phyloP scores from a whole-genome alignment of 2,113 vertebrate genomes.

The Nothocercus nigrocapillus region DNA sequence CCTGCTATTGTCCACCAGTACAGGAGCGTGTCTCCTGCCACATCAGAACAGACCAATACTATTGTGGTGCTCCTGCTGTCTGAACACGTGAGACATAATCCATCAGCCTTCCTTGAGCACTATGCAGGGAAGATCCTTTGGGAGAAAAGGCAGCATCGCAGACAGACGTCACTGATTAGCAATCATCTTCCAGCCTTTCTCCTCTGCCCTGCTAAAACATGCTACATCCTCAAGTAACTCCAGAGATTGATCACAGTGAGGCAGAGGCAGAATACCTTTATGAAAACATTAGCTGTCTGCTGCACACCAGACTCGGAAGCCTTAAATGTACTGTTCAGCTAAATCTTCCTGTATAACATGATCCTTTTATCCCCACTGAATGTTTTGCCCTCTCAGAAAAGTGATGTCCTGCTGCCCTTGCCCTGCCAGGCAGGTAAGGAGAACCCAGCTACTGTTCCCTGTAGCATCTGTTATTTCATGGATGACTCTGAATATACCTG shows the following conservation, averaged over 20 bases:
- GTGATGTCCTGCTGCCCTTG: neutral
- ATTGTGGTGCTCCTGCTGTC: neutral
- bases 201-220: neutral
- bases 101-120: neutral
- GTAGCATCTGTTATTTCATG: neutral
- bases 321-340: neutral
- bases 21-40: neutral
- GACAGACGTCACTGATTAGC: neutral
- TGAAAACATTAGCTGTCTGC: neutral
- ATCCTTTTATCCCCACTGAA: neutral
- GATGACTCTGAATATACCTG: neutral
- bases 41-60: neutral
- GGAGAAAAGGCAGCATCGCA: neutral
- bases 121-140: neutral
- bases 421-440: neutral
- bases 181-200: neutral
- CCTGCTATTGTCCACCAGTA: rapidly evolving
- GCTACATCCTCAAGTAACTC: neutral
- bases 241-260: neutral
- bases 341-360: neutral
- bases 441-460: neutral
- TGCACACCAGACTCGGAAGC: neutral
- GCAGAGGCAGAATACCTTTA: neutral
- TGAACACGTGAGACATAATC: neutral
- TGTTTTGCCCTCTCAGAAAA: neutral